Base-by-base conservation (phyloP, 2,888 invertebrate genomes). In the Nephrocerus scutellatus region DNA sequence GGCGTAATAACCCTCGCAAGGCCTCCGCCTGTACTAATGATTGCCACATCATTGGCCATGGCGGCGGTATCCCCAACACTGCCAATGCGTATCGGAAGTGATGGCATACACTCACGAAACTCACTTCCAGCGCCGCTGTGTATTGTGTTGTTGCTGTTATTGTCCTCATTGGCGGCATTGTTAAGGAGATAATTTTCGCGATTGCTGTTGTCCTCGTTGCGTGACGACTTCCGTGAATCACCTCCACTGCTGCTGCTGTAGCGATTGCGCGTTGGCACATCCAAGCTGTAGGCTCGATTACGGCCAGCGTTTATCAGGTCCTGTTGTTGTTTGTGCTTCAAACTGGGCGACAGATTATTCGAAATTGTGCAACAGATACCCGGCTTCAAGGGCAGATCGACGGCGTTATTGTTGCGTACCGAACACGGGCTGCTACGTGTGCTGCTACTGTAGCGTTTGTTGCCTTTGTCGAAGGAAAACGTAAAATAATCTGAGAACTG, bases 401-500 rank as follows among this genome's bases (percentile, higher is more conserved):
- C 44, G 20, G 52, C 51, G 48, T 61, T 61, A 36, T 57, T 63
- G 41, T 63, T 60, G 26, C 59, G 55, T 25, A 57, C 48, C 14
- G 61, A 55, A 39, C 63, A 63, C 14, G 66, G 62, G 40, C 57
- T 62, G 47, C 66, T 66, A 41, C 64, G 66, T 6, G 64, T 60
- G 45, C 61, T 62, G 30, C 48, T 48, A 51, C 57, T 57, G 21
- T 56, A 62, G 24, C 69, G 66, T 36, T 68, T 67, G 42, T 61
- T 56, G 38, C 55, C 55, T 46, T 66, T 68, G 46, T 69, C 68
- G 43, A 69, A 68, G 40, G 63, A 61, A 43, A 69, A 66, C 49
- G 62, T 59, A 29, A 69, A 66, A 41, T 67, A 66, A 46, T 68
- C 68, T 4, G 68, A 69, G 44, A 69, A 63, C 39, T 69, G 68